Base-by-base conservation (phyloP, 2,888 invertebrate species). In the Aleiodes testaceus region DNA sequence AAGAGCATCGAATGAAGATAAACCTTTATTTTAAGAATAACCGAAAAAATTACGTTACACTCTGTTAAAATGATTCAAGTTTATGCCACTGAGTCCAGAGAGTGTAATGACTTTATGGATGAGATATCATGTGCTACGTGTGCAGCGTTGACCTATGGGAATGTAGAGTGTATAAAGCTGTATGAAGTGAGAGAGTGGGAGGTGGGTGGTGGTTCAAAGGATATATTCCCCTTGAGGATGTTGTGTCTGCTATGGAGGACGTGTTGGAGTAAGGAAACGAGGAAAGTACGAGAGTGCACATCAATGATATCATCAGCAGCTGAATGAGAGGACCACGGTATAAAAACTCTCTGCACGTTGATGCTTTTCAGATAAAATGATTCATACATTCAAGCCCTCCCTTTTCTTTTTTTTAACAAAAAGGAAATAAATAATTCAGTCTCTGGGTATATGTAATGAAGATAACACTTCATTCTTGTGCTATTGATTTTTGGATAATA, bases 41-140 rank as follows among this genome's bases (percentile, higher is more conserved):
- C n/a, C 18, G 42, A 52, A 50, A n/a, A 36, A 52, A 52, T 50
- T 20, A 36, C n/a, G 50, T 36, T 7, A 20, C 52, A 66, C 14
- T 49, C 18, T 42, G 11, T 1, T 26, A 26, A 49, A 64, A 45
- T 49, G 64, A 64, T 6, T 59, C 18, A 49, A 64, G 16, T 47
- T 7, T 66, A 52, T 52, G 50, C 11, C 36, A 36, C 6, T 52
- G 66, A 42, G n/a, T 16, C 42, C 50, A n/a, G 42, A 36, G 11
- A 42, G 42, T 59, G 30, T 66, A 52, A 52, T 66, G 42, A 66
- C 50, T 52, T 50, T 49, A 66, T 66, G 49, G 49, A 66, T 66
- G 42, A 47, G 26, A 50, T 20, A 52, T 66, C 42, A 52, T 49
- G 65, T 36, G 36, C 50, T 66, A 52, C 42, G 66, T 49, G 66